A percentile compares a stretch with the other conserved stretches of the same genome.
Evolutionary conservation across 2,113 vertebrate species (phyloP).

Genomic region (Mugil cephalus): DNA sequence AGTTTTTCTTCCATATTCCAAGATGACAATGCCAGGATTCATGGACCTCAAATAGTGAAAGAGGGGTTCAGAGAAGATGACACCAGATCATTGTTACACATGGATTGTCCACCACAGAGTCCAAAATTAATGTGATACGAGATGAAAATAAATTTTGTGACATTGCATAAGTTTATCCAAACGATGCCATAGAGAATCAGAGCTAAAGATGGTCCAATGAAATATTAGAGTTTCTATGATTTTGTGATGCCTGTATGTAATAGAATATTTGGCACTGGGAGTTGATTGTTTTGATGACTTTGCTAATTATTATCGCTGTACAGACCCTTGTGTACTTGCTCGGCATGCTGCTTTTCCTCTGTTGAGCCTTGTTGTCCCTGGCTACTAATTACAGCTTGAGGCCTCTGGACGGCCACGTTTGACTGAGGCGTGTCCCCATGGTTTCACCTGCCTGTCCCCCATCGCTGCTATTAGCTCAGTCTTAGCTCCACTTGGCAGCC

Average conservation of each 20-base stretch:
- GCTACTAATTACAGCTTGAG: slow-evolving; percentile 83
- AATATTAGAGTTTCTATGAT: no score
- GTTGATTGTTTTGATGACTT: slow-evolving; percentile 77
- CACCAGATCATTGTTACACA: no score
- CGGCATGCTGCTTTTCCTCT: slow-evolving; percentile 61
- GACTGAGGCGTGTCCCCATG: slow-evolving; percentile 67
- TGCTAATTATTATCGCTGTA: slow-evolving; percentile 78
- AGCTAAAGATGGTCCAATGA: no score
- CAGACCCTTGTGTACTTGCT: slow-evolving; percentile 68
- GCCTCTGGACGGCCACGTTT: slow-evolving; percentile 58
- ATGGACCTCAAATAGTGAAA: no score
- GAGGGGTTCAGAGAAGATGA: no score
- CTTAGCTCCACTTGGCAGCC: slow-evolving; percentile 77
- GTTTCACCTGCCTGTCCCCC: slow-evolving; percentile 68
- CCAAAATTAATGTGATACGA: no score
- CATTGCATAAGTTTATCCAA: no score
- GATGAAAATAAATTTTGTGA: no score
- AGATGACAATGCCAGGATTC: no score
- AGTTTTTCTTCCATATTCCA: no score
- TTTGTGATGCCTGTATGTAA: slow-evolving; percentile 54
- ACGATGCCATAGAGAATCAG: no score
- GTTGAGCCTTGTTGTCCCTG: slow-evolving; percentile 79
- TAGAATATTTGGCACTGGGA: slow-evolving; percentile 71
- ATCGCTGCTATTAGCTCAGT: slow-evolving; percentile 74
- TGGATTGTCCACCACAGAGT: no score